Base-by-base conservation (phyloP, 2,888 invertebrate genomes). In the Apamea anceps region DNA sequence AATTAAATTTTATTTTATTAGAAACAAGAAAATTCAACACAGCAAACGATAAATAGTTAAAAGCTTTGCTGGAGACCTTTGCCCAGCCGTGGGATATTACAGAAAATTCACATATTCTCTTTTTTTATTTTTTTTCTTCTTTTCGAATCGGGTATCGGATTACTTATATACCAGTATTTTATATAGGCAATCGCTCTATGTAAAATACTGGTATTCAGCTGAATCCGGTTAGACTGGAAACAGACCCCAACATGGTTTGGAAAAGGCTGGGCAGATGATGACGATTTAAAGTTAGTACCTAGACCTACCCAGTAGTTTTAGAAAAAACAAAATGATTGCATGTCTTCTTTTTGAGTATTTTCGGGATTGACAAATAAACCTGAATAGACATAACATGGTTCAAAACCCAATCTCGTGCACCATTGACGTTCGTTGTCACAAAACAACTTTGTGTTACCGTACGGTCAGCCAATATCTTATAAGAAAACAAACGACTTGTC, bases 401-500 rank as follows among this genome's bases (percentile, higher is more conserved):
- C 37, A 66, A 25, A 62, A 32, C 10, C 13, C n/a, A n/a, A 45
- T 37, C 15, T 15, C 25, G n/a, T 54, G n/a, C 45, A 67, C 21
- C 5, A 54, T 21, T 18, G 15, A 5, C 3, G 12, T 21, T 15
- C 13, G 2, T 75, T 7, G 2, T 12, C 8, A 25, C 25, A 57
- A 66, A 48, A 70, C 15, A 25, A n/a, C 42, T 25, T 15, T 0
- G 21, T 28, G 12, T 37, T 6, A 1, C 4, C 7, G n/a, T 60
- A 2, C 6, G 12, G n/a, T 60, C 42, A 60, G 18, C 48, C 42
- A 28, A 60, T 54, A 68, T 54, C 67, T 60, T 66, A n/a, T 28
- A 71, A 48, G 45, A 48, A 66, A 85, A 84, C 68, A 84, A 84
- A 81, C 71, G 48, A 62, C 28, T 79, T 85, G 71, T 72, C 80